Percentiles rank a stretch among this genome's conserved stretches.
Evolutionary conservation across 2,888 invertebrate genomes (phyloP).

Genomic region (Periphyllus acericola): DNA sequence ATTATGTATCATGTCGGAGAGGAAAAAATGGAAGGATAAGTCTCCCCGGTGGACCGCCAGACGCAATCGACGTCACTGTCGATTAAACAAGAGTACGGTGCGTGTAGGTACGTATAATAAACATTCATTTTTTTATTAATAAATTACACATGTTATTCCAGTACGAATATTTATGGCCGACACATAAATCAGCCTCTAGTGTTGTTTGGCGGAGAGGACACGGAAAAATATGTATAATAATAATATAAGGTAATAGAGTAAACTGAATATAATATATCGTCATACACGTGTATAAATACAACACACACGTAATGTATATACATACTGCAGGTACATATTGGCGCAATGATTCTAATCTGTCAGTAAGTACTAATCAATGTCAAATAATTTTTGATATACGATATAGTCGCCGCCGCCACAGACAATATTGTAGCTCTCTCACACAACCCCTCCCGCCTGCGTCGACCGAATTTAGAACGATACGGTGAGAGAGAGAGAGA

Average conservation of each 20-base stretch:
- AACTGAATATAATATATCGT: constrained; percentile 9
- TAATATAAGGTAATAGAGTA: constrained; percentile 29
- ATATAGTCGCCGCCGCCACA: constrained; percentile 16
- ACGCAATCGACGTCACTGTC: neutral
- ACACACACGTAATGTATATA: neutral
- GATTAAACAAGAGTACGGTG: neutral
- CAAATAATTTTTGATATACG: constrained; percentile 56
- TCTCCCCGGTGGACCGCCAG: neutral
- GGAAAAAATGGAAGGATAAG: neutral
- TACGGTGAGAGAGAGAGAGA: neutral
- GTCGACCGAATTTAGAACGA: neutral
- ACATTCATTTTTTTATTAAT: neutral
- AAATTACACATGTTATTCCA: constrained; percentile 42
- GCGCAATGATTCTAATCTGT: constrained; percentile 57
- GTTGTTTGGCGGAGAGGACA: constrained; percentile 28
- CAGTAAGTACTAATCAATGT: constrained; percentile 61
- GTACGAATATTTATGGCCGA: constrained; percentile 40
- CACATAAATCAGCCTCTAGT: constrained; percentile 57
- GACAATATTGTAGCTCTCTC: neutral
- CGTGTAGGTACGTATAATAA: neutral
- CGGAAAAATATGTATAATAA: constrained; percentile 16
- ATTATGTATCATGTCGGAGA: neutral
- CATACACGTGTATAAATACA: too few species aligned
- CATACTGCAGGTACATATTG: neutral
- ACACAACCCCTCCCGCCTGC: neutral